These are phyloP conservation scores for Brachionus rubens DNA, from an alignment of 1,140 invertebrate genomes.

Conservation along the genomic window DNA sequence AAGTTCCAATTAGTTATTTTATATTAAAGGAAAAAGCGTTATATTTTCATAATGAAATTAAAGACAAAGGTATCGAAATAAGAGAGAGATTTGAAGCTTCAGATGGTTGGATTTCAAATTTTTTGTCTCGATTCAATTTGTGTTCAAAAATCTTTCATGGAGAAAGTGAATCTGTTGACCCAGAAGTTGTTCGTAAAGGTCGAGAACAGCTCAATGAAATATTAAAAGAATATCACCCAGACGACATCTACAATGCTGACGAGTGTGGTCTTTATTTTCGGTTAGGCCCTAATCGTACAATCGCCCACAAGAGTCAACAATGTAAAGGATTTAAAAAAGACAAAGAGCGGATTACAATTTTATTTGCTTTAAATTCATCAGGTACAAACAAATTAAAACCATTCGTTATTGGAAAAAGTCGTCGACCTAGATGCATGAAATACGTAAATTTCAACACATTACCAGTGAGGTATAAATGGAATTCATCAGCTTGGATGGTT, in stretches of 20 bases:
- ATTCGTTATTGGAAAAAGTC: constrained; percentile 47
- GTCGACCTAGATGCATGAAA: not conserved
- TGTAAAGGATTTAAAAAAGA: constrained; percentile 48
- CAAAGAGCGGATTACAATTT: constrained; percentile 49
- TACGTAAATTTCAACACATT: not conserved
- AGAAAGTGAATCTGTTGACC: too few relatives aligned
- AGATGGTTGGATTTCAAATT: too few relatives aligned
- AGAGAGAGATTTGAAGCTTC: too few relatives aligned
- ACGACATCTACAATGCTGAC: constrained; percentile 58
- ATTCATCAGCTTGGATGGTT: not conserved
- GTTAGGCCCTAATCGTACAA: constrained; percentile 57
- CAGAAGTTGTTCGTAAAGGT: too few relatives aligned
- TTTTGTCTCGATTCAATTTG: constrained; percentile 1
- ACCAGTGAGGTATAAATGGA: not conserved
- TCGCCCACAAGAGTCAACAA: constrained; percentile 54
- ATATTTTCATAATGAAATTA: too few relatives aligned
- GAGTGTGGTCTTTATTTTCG: constrained; percentile 62
- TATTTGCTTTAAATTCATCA: constrained; percentile 48
- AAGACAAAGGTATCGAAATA: too few relatives aligned
- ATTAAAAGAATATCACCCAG: too few relatives aligned
- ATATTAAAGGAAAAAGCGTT: too few relatives aligned
- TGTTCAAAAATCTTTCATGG: constrained; percentile 50
- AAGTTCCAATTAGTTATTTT: too few relatives aligned
- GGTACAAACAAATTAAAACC: constrained; percentile 49
- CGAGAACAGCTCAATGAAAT: too few relatives aligned